phyloP scores from a whole-genome alignment of 2,113 vertebrate genomes.

The Brevimyrus niger region DNA sequence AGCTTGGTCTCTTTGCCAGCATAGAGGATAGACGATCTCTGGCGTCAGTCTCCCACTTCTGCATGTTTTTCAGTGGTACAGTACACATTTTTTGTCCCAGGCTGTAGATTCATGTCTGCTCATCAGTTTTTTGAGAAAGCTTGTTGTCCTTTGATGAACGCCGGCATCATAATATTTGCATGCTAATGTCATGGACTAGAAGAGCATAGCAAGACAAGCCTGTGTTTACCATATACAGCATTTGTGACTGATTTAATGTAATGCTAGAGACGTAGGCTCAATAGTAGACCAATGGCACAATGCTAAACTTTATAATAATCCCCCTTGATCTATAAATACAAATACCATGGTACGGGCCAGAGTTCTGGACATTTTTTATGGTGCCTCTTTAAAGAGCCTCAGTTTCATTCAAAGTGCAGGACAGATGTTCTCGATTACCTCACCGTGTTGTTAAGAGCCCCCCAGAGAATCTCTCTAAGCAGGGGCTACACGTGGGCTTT shows the following conservation, averaged over 20 bases:
- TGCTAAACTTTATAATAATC: neutral
- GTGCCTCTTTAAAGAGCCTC: slow-evolving; percentile 8
- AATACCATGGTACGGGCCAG: neutral
- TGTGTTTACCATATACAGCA: neutral
- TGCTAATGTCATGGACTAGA: neutral
- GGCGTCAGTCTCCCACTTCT: neutral
- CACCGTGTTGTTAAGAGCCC: slow-evolving; percentile 22
- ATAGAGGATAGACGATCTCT: neutral
- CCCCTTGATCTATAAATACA: neutral
- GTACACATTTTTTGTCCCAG: neutral
- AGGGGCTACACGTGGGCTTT: slow-evolving; percentile 18
- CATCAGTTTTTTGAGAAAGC: neutral
- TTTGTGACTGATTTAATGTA: neutral
- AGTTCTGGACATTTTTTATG: slow-evolving; percentile 8
- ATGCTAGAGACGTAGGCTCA: neutral
- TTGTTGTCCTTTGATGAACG: neutral
- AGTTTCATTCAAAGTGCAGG: slow-evolving; percentile 5
- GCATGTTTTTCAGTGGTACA: neutral
- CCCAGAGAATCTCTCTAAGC: slow-evolving; percentile 17
- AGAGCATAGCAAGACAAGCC: neutral
- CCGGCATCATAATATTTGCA: neutral
- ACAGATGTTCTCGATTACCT: slow-evolving; percentile 20
- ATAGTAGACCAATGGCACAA: neutral
- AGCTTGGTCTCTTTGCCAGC: neutral
- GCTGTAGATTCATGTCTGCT: neutral